Evolutionary conservation across 2,797 vertebrate species (phyloP), one percentile per base, ranked within the genome.

Genomic region (Chelidonichthys spinosus): DNA sequence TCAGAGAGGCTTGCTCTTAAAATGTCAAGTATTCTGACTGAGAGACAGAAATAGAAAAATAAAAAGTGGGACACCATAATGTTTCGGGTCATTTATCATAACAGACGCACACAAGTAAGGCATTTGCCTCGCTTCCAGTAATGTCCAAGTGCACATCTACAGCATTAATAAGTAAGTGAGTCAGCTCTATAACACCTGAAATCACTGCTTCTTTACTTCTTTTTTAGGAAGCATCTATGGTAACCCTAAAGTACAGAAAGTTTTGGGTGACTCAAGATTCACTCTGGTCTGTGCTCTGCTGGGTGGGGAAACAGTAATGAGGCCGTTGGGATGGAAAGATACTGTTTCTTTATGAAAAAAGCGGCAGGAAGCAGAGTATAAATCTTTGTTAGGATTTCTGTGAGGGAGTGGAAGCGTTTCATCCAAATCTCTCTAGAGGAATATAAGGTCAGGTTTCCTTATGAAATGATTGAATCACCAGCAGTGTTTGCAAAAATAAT

Each of bases 11-110:
- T 70, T 72, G 60, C 74, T 84, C 83, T 89, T 89, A 85, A 84
- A 90, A 92, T 92, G 91, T 89, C 90, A 89, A 66, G 78, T 88
- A 71, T 83, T 87, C 74, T 76, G 74, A 88, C 76, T 61, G 76
- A 77, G 63, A 74, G 71, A 61, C 62, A 78, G 39, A 84, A 75
- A 89, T 67, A 78, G 83, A 81, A 75, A 50, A 62, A 52, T 52
- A 53, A 42, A 76, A 91, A 86, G 69, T 87, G 74, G 82, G 84
- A 73, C 74, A 84, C 59, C 17, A 69, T 72, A 78, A 84, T 80
- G 63, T 89, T 91, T 86, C 72, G 74, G 87, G 87, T 89, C 84
- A 91, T 89, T 90, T 64, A 74, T 82, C 75, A 83, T 62, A 81
- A 80, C 65, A 78, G 58, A 37, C 73, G 63, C 46, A 69, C 63